These are phyloP conservation scores for Microdon myrmicae DNA, from an alignment of 2,888 invertebrate genomes.

Conservation along the genomic window DNA sequence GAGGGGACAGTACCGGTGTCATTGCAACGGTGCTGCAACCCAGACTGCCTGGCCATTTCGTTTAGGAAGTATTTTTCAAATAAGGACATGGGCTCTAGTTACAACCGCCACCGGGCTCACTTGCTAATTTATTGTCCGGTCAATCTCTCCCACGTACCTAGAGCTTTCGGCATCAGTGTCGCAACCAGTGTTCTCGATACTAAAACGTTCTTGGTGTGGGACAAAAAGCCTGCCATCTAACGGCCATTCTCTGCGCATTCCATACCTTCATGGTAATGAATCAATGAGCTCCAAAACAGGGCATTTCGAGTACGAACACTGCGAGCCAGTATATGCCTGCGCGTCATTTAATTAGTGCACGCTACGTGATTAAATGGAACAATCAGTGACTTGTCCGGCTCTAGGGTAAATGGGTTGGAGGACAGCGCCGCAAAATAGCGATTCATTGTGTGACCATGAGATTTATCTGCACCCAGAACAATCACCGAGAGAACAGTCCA, in stretches of 20 bases:
- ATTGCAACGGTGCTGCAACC: constrained; percentile 24
- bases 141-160: no score
- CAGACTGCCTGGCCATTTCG: constrained; percentile 16
- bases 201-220: constrained; percentile 21
- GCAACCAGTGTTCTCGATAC: constrained; percentile 32
- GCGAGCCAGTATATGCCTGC: constrained; percentile 29
- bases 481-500: constrained; percentile 20
- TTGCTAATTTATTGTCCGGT: constrained; percentile 25
- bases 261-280: constrained; percentile 35
- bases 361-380: constrained; percentile 45
- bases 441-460: constrained; percentile 32
- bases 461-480: constrained; percentile 22
- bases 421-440: constrained; percentile 13
- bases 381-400: constrained; percentile 6
- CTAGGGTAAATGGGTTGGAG: constrained; percentile 10
- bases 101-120: constrained; percentile 10
- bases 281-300: constrained; percentile 43
- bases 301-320: constrained; percentile 22
- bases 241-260: constrained; percentile 6
- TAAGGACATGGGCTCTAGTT: constrained; percentile 49
- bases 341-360: constrained; percentile 49
- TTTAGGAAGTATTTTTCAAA: constrained; percentile 34
- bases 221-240: background rate
- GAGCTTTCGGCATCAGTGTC: no score
- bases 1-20: constrained; percentile 24